phyloP scores from a whole-genome alignment of 2,888 invertebrate genomes.

The Drosophila nigricruria region DNA sequence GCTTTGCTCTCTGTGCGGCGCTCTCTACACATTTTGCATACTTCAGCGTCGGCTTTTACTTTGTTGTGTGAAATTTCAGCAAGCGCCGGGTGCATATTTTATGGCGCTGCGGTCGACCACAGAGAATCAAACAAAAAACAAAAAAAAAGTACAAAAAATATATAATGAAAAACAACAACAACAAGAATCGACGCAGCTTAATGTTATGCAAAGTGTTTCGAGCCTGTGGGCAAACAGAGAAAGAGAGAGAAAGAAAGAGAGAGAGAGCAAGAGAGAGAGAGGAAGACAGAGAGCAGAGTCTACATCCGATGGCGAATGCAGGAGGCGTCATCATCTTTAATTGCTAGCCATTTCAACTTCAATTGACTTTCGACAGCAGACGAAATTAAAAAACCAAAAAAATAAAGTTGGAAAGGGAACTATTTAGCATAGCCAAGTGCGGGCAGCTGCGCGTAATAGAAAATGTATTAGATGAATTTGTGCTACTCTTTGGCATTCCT shows the following conservation, averaged over 20 bases:
- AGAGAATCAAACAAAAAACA: conserved; percentile 38
- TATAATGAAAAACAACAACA: conserved; percentile 37
- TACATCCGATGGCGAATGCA: conserved; percentile 37
- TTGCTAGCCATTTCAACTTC: conserved; percentile 76
- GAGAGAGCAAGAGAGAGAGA: not conserved
- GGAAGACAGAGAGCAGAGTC: conserved; percentile 13
- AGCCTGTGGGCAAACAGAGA: conserved; percentile 62
- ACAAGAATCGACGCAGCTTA: conserved; percentile 57
- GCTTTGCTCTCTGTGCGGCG: conserved; percentile 54
- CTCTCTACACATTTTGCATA: conserved; percentile 56
- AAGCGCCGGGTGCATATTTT: conserved; percentile 71
- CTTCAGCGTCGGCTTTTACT: conserved; percentile 60
- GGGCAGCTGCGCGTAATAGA: not conserved
- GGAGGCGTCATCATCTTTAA: conserved; percentile 70
- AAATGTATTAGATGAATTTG: not conserved
- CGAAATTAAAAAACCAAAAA: conserved; percentile 56
- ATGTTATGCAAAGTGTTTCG: conserved; percentile 80
- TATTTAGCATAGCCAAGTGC: conserved; percentile 26
- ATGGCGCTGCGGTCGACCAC: conserved; percentile 69
- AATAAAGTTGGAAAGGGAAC: conserved; percentile 9
- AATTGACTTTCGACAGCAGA: conserved; percentile 68
- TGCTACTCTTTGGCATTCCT: not conserved
- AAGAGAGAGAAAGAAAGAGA: not conserved
- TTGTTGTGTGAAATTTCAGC: conserved; percentile 64
- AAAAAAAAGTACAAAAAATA: not conserved